Percentiles rank a stretch among this genome's conserved stretches.
Evolutionary conservation across 2,113 vertebrate species (phyloP).

Genomic region (Nyctereutes procyonoides): DNA sequence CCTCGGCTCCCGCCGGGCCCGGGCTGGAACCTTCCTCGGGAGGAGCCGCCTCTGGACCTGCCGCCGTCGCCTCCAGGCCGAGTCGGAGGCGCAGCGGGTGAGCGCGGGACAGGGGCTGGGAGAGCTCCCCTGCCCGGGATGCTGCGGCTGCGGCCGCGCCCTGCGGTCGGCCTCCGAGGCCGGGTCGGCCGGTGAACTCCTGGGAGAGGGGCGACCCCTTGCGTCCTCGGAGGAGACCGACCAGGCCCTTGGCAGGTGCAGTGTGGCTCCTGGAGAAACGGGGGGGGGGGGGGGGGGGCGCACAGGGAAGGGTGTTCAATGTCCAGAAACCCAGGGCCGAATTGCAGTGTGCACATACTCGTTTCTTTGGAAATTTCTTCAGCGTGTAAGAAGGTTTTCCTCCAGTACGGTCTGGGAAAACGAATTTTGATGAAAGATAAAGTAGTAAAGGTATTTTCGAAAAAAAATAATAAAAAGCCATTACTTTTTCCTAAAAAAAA

Average conservation of each 20-base stretch:
- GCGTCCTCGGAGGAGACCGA: constrained; percentile 76
- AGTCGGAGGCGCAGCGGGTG: too few relatives aligned
- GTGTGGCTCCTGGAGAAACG: not conserved
- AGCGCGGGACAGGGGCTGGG: not conserved
- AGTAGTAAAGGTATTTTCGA: not conserved
- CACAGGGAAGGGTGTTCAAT: not conserved
- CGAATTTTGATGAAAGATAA: not conserved
- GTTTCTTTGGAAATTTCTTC: constrained; percentile 1
- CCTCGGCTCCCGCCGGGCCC: too few relatives aligned
- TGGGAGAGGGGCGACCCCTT: constrained; percentile 87
- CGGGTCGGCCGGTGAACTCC: constrained; percentile 20
- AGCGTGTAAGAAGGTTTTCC: not conserved
- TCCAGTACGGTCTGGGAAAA: not conserved
- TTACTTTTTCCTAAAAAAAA: not conserved
- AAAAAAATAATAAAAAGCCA: not conserved
- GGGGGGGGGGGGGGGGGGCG: too few relatives aligned
- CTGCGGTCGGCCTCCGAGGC: not conserved
- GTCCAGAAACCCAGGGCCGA: not conserved
- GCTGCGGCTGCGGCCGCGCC: not conserved
- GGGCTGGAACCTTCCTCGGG: too few relatives aligned
- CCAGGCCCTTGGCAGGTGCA: constrained; percentile 81
- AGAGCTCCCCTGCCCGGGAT: not conserved
- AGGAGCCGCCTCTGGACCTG: too few relatives aligned
- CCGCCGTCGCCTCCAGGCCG: too few relatives aligned
- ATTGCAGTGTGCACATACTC: not conserved